Percentiles rank a stretch among this genome's conserved stretches.
phyloP scores from a whole-genome alignment of 2,113 vertebrate species.

The Corythaeola cristata region DNA sequence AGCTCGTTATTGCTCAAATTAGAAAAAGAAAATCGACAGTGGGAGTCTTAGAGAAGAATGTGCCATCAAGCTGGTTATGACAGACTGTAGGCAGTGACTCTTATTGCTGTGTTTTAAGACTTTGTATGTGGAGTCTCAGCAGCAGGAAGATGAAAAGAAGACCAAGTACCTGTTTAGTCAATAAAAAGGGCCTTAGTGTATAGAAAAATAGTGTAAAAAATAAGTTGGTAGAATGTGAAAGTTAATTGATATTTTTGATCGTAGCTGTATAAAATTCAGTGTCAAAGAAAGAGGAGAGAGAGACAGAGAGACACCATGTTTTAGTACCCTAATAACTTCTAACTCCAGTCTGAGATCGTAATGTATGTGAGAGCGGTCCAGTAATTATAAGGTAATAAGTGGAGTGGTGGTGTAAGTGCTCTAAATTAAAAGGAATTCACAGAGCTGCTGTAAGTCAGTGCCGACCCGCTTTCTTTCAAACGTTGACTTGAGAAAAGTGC shows the following conservation, averaged over 20 bases:
- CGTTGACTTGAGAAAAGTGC: slow-evolving; percentile 77
- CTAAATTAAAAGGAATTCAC: slow-evolving; percentile 83
- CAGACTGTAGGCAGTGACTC: background rate
- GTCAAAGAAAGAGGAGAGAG: slow-evolving; percentile 31
- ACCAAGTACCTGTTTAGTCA: background rate
- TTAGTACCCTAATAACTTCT: slow-evolving; percentile 81
- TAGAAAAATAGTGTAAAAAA: background rate
- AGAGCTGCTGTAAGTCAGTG: slow-evolving; percentile 79
- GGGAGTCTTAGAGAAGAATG: background rate
- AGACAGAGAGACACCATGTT: slow-evolving; percentile 65
- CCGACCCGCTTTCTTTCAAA: slow-evolving; percentile 77
- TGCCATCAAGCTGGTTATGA: background rate
- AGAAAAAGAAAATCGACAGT: background rate
- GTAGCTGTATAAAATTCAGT: slow-evolving; percentile 61
- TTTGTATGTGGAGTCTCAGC: background rate
- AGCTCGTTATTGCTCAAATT: background rate
- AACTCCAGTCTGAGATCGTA: slow-evolving; percentile 72
- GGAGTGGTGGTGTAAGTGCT: slow-evolving; percentile 77
- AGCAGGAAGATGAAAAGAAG: background rate
- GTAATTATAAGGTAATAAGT: slow-evolving; percentile 84
- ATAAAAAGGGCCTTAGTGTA: background rate
- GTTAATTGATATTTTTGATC: slow-evolving; percentile 66
- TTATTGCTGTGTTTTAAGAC: background rate
- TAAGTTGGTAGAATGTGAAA: background rate
- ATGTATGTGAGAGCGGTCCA: slow-evolving; percentile 74